Base-by-base conservation (phyloP, 1,140 invertebrate species). In the Macrotrachela quadricornifera region DNA sequence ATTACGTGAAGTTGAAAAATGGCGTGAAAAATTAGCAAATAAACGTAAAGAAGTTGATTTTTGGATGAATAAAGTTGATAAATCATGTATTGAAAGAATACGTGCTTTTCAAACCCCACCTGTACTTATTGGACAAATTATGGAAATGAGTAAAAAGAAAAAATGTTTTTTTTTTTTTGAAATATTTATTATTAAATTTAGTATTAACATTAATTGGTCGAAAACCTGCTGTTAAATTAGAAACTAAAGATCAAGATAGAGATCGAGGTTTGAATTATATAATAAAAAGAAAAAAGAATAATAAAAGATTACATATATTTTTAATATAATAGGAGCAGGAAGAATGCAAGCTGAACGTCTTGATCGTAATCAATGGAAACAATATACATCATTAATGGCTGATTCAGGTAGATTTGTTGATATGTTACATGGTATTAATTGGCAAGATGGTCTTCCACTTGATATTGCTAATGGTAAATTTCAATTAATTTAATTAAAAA, bases 111-210 rank as follows among this genome's bases (percentile, higher is more conserved):
- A 61, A n/a, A 67, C 62, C 49, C 69, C 69, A 16, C 66, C 69
- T 18, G 13, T 60, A 6, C 54, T 68, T 43, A 67, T 71, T 12
- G 66, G 65, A 10, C 63, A 66, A 47, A 63, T 69, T 49, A 46
- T 53, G 56, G 68, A 71, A 56, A 67, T 70, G 63, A 61, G 68
- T n/a, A 66, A n/a, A n/a, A n/a, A n/a, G n/a, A n/a, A n/a, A n/a
- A 67, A 63, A 64, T 61, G 21, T n/a, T n/a, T n/a, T n/a, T n/a
- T n/a, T n/a, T n/a, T n/a, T n/a, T n/a, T n/a, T n/a, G n/a, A n/a
- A n/a, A n/a, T 45, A 45, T 17, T 17, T 15, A 10, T n/a, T 4
- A 10, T n/a, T 45, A n/a, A 44, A 18, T 44, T 44, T 44, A 44
- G 15, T 44, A 4, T 18, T 53, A 43, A 41, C 44, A 14, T 30